Evolutionary conservation across 2,797 vertebrate species (phyloP), one percentile per base, ranked within the genome.

Genomic region (Anabacerthia variegaticeps): DNA sequence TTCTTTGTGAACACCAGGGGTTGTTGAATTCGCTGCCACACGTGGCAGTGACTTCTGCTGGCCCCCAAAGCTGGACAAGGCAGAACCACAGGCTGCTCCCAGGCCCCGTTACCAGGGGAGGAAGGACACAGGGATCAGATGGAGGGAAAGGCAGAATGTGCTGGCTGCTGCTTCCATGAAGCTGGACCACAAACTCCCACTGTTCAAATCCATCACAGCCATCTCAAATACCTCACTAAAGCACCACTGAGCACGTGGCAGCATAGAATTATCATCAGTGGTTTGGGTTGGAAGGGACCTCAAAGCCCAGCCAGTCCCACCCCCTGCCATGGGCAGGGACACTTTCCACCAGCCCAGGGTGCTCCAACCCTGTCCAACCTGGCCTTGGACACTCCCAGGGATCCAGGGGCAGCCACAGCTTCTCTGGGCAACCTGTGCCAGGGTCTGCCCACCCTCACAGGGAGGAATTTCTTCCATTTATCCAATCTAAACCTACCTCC

Each of bases 31-130:
- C 26, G 17, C 61, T 66, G 48, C 37, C 9, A 7, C 22, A 23
- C 14, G 7, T 10, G 0, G 0, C 28, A 3, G 7, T 2, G 36
- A 27, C 10, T 87, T 65, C 15, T 3, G 14, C 68, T 4, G 18
- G 36, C 11, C 18, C 44, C 74, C 32, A n/a, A 17, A 88, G 39
- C n/a, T 23, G 15, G 37, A 69, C 37, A 56, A 61, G 34, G 72
- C 26, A 12, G 14, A 37, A 20, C 32, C 21, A 32, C 10, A 14
- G 55, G 23, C 32, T 46, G 52, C 76, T 49, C 11, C 32, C 8
- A 37, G 14, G 34, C 10, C 54, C 39, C 7, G 6, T 43, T 51
- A 52, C 62, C 37, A 54, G 30, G 23, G 34, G 7, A 55, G 28
- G 41, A 24, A 74, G 41, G 14, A 59, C 19, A 7, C 5, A 13